Evolutionary conservation across 2,797 vertebrate species (phyloP).

Genomic region (Pipistrellus nathusii): DNA sequence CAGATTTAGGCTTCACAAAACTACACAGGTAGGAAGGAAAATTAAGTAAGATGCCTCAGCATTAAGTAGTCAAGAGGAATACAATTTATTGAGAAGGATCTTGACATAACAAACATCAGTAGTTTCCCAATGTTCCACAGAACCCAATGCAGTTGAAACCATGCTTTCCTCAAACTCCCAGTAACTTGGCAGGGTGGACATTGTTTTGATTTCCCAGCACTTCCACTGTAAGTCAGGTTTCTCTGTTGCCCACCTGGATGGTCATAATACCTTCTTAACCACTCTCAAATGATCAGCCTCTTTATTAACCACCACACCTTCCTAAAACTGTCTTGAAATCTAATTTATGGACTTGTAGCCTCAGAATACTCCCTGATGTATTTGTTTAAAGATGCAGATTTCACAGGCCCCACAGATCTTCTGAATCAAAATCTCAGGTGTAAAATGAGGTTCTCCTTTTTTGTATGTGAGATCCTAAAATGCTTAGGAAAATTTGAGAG

Average conservation of each 20-base stretch:
- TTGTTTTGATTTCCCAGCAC: neutral
- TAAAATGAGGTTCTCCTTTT: neutral
- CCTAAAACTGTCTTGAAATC: conserved; percentile 12
- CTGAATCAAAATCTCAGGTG: neutral
- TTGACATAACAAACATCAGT: neutral
- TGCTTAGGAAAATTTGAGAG: neutral
- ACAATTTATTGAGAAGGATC: neutral
- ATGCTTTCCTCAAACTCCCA: neutral
- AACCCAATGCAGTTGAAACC: neutral
- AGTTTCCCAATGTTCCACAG: neutral
- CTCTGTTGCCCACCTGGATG: neutral
- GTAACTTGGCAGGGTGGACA: neutral
- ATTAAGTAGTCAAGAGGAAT: neutral
- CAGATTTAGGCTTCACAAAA: neutral
- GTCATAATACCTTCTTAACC: neutral
- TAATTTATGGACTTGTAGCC: neutral
- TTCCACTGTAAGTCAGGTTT: neutral
- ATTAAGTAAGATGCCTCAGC: neutral
- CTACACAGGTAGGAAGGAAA: neutral
- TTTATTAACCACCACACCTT: neutral
- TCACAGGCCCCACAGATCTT: neutral
- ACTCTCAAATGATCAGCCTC: conserved; percentile 1
- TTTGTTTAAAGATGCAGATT: neutral
- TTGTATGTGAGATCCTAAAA: neutral
- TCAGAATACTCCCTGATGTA: neutral